phyloP scores from a whole-genome alignment of 1,140 invertebrate genomes.

The Pemphigus obesinymphae region DNA sequence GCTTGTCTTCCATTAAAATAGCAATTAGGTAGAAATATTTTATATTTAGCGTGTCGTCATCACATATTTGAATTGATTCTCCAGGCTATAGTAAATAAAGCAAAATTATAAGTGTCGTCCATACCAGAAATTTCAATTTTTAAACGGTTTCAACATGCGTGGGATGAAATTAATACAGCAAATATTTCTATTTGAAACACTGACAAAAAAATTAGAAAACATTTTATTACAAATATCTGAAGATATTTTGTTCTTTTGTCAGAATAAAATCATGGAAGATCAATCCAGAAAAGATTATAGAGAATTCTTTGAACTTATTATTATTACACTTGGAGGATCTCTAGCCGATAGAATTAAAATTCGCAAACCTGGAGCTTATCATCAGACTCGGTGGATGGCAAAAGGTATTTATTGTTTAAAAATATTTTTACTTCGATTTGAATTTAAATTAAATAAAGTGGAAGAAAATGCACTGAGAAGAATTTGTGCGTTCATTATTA shows the following conservation, averaged over 20 bases:
- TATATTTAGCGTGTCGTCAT: slow-evolving; percentile 21
- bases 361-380: slow-evolving; percentile 37
- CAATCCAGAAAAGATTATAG: slow-evolving; percentile 24
- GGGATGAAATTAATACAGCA: background rate
- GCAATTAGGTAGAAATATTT: background rate
- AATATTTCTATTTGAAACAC: background rate
- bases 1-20: slow-evolving; percentile 37
- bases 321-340: slow-evolving; percentile 39
- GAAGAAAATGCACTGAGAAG: background rate
- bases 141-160: background rate
- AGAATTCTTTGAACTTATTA: background rate
- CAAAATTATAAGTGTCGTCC: background rate
- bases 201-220: background rate
- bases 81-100: background rate
- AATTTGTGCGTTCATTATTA: slow-evolving; percentile 43
- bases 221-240: background rate
- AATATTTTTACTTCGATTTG: slow-evolving; percentile 40
- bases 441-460: slow-evolving; percentile 3
- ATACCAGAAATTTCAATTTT: background rate
- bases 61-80: background rate
- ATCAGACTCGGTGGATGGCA: slow-evolving; percentile 46
- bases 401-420: slow-evolving; percentile 44
- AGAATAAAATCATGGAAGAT: background rate
- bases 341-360: background rate
- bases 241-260: background rate